Base-by-base conservation (phyloP, 2,113 vertebrate species). In the Gasterosteus nipponicus region DNA sequence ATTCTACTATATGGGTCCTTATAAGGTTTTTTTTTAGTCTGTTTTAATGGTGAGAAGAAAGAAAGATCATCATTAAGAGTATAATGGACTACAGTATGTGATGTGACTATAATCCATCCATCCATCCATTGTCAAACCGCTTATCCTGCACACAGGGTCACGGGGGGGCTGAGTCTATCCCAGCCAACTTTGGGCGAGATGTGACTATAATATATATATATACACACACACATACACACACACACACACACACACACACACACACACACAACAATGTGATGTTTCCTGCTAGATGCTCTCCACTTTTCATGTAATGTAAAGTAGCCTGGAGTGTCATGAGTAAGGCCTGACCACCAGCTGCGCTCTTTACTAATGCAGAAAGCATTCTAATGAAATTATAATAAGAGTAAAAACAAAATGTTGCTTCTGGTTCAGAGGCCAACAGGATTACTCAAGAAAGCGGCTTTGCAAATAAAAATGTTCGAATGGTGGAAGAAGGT, bases 361-460 rank as follows among this genome's bases (percentile, higher is more conserved):
- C 19, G 14, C 47, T 54, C 22, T 61, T 31, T 51, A 10, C 29
- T 29, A 42, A 73, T 54, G n/a, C 38, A 12, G n/a, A 9, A 39
- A 62, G 35, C n/a, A 51, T 14, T 63, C 47, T 8, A 63, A 54
- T 73, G 22, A 14, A 53, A 29, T 19, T 38, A 62, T 6, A 41
- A 54, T 62, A 33, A 12, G 14, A 41, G 44, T 39, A 62, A 14
- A 51, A 70, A 33, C 9, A 31, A 42, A 42, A 73, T 29, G 5
- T 14, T 72, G 31, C 18, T 47, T 39, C 59, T 62, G 46, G 15
- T 42, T 10, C 71, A 19, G 59, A 53, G 47, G 35, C n/a, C 35
- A 19, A 41, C 16, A 63, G 60, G 71, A 54, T 63, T 54, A 73
- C 35, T 53, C 10, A 15, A 44, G 14, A 62, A 53, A 73, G 10